Evolutionary conservation across 2,797 vertebrate species (phyloP), one percentile per base, ranked within the genome.

Genomic region (Rousettus madagascariensis): DNA sequence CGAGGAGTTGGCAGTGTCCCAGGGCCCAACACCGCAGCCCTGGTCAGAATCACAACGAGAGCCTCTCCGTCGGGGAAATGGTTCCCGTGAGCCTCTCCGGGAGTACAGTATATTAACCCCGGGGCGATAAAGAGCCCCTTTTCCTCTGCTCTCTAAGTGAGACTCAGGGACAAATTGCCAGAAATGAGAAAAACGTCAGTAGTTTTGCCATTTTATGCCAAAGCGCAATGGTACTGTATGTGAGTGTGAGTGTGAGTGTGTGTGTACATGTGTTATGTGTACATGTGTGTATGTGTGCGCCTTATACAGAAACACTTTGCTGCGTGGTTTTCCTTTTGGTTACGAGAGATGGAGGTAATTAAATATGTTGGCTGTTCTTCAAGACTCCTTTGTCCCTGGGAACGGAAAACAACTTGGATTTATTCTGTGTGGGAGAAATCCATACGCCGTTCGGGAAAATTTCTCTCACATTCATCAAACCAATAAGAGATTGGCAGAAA

Each of bases 281-380:
- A 20, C 2, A 5, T 26, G 26, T 8, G 36, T 12, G 13, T 5
- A 2, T 33, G 11, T 8, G 11, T 3, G 5, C 33, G n/a, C 22
- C 17, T 15, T 33, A 12, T 26, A 20, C 53, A 65, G 3, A 79
- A 88, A 77, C 65, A 74, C 65, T 20, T 55, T 0, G 24, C 65
- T 92, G 80, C 17, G 26, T 91, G 63, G 19, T 96, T 97, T 98
- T 97, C 36, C 97, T 87, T 96, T 65, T 63, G 90, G 90, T 97
- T 94, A 92, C 75, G 51, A 75, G 95, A 95, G 82, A 75, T 55
- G 65, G 84, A 97, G 91, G 93, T 95, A 96, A 97, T 8, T 93
- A 90, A 92, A 53, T 79, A 68, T 87, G 95, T 90, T 72, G 91
- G 92, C 86, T 92, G 6, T 95, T 96, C 91, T 94, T 74, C 77